Conservation (phyloP, 2,888 invertebrate species). For the Erannis defoliaria region DNA sequence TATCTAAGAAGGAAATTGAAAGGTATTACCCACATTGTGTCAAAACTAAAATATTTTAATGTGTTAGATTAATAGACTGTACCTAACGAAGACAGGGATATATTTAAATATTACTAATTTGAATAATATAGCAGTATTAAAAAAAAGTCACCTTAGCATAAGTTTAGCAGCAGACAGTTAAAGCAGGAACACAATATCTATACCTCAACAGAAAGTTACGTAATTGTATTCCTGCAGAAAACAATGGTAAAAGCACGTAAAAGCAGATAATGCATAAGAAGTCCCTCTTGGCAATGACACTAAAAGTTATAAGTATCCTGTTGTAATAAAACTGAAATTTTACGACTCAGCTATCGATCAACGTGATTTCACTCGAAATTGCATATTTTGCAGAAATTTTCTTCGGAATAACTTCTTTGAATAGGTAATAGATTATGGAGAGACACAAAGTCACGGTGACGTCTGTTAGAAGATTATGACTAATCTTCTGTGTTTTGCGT, state of each 20-base stretch:
- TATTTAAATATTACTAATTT: no score
- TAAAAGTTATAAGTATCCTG: slow-evolving; percentile 60
- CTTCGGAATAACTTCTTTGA: slow-evolving; percentile 29
- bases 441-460: slow-evolving; percentile 15
- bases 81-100: no score
- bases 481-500: slow-evolving; percentile 13
- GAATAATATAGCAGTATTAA: no score
- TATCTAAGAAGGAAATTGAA: no score
- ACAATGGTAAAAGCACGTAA: slow-evolving; percentile 3
- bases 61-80: no score
- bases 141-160: no score
- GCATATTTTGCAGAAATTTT: slow-evolving; percentile 31
- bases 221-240: not conserved
- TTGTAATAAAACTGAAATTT: slow-evolving; percentile 65
- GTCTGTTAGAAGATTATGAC: slow-evolving; percentile 22
- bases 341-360: slow-evolving; percentile 60
- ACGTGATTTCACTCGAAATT: slow-evolving; percentile 44
- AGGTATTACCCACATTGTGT: no score
- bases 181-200: no score
- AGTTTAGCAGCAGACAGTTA: no score
- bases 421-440: slow-evolving; percentile 29
- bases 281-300: slow-evolving; percentile 55
- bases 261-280: slow-evolving; percentile 5
- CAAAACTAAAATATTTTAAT: no score
- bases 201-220: not conserved